Percentiles rank a stretch among this genome's conserved stretches.
These are phyloP conservation scores for Cerceris ruficornis DNA, from an alignment of 2,888 invertebrate species.

Conservation along the genomic window DNA sequence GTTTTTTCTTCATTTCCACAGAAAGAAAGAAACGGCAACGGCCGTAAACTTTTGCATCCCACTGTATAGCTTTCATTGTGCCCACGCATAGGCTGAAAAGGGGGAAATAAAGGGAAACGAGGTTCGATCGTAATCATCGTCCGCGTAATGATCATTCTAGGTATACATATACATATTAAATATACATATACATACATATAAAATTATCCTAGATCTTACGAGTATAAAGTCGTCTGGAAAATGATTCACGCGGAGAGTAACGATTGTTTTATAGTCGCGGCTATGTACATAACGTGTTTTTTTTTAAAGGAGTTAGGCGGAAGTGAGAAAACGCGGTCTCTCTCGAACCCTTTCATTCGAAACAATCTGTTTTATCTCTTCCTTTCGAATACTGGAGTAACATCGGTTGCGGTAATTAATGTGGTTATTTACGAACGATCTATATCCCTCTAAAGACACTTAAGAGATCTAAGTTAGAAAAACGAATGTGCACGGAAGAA, in stretches of 20 bases:
- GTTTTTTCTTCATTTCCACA: no score
- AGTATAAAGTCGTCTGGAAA: constrained; percentile 40
- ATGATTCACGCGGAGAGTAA: constrained; percentile 27
- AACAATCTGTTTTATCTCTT: no score
- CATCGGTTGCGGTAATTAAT: constrained; percentile 6
- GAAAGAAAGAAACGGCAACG: constrained; percentile 16
- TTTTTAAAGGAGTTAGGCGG: constrained; percentile 15
- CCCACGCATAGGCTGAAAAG: background rate
- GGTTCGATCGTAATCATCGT: constrained; percentile 14
- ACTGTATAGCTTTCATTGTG: constrained; percentile 22
- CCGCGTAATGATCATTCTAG: no score
- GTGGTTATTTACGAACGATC: constrained; percentile 1
- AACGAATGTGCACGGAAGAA: background rate
- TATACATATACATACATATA: constrained; percentile 55
- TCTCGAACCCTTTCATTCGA: background rate
- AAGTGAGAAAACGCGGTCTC: constrained; percentile 4
- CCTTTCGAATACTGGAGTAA: constrained; percentile 6
- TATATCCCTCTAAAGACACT: constrained; percentile 1
- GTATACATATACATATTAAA: background rate
- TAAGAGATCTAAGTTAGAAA: constrained; percentile 7
- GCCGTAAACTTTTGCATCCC: constrained; percentile 9
- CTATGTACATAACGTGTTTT: constrained; percentile 62
- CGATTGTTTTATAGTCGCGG: constrained; percentile 60
- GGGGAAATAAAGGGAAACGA: constrained; percentile 10
- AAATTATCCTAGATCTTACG: constrained; percentile 48